Evolutionary conservation across 2,888 invertebrate genomes (phyloP), one percentile per base, ranked within the genome.

Genomic region (Catocala nupta): DNA sequence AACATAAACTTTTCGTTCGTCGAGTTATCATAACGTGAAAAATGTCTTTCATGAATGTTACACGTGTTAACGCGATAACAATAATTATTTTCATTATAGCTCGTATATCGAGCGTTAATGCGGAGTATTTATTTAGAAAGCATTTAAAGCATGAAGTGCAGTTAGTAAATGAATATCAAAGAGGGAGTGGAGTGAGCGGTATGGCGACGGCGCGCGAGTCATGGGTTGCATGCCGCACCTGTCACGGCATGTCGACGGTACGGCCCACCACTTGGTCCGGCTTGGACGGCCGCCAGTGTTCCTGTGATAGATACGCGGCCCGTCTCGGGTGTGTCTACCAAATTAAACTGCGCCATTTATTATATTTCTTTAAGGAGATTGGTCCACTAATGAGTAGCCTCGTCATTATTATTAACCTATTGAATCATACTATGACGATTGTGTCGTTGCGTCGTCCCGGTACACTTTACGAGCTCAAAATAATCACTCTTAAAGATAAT

Each of bases 301-400:
- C 80, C 82, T 83, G 85, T 92, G 93, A 93, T 92, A 90, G 90
- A 93, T 93, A 92, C 86, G 86, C 85, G 83, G 77, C 87, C 81
- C 83, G 92, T 92, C 91, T 91, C 90, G 89, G 81, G 87, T 90
- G 88, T 90, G 93, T 93, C 94, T 91, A 93, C 92, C 88, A 92
- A 93, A 93, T 94, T 93, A 93, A 93, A 93, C 92, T 89, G 89
- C 86, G 86, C 88, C 91, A 93, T 94, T 93, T 92, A 87, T 93
- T 90, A 91, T 82, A 85, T 88, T 91, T 90, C 91, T 88, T 89
- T 90, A 91, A 91, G 86, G 84, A 91, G 87, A 86, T 83, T 80
- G 84, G 78, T 73, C 72, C 84, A 84, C 89, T 92, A 90, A 92
- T 91, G 89, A 89, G 86, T 85, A 81, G 76, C 75, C 83, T 81